Base-by-base conservation (phyloP, 2,888 invertebrate species). In the Polietes domitor region DNA sequence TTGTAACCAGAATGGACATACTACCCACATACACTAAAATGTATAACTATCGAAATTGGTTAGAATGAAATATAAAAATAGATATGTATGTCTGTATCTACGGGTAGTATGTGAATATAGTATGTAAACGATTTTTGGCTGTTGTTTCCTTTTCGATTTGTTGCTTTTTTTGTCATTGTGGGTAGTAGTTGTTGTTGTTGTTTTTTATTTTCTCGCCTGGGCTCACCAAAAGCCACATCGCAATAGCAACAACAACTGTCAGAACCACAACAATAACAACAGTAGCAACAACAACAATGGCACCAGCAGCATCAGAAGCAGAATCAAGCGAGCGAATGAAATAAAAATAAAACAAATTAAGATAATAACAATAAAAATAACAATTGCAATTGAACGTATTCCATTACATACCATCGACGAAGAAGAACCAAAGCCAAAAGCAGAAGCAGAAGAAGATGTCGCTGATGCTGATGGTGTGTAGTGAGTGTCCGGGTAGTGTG, bases 301-400 rank as follows among this genome's bases (percentile, higher is more conserved):
- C 63, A 63, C 19, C 61, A 37, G n/a, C 6, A 17, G 55, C 32
- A 32, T 77, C 72, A 50, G 43, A 50, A 21, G 61, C 26, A 58
- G 28, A 58, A 58, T 15, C 61, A 61, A 26, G 4, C 68, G 24
- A 41, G 21, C 68, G 43, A 68, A 68, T 68, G 68, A 81, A 78
- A 81, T 76, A 53, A 75, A 81, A 72, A 77, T 76, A 79, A 84
- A 84, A 84, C 83, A 82, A 81, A 81, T 84, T 81, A 84, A 79
- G 76, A 79, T 84, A 84, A 84, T 84, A 84, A 84, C 84, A 82
- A 84, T 84, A 81, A 84, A 76, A 83, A 83, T 83, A 77, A 43
- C 77, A 83, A 80, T 84, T 82, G 81, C 78, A 79, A 79, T 73
- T 74, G 79, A 82, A 84, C 58, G 77, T 74, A 83, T 61, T 77